Conservation (phyloP, 2,113 vertebrate species). For the Tonatia bakeri region DNA sequence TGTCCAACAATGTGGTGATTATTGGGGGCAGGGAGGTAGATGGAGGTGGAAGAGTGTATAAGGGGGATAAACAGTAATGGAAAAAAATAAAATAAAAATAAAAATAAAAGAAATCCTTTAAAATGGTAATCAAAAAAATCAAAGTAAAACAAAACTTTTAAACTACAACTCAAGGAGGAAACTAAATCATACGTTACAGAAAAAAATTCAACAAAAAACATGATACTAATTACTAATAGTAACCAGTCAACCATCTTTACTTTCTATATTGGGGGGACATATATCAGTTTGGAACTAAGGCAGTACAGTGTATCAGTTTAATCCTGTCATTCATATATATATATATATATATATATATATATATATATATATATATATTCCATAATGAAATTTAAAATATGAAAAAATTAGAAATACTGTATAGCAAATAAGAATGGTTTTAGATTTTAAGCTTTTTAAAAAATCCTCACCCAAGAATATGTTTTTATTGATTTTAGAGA, state of each 20-base stretch:
- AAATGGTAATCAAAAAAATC: not conserved
- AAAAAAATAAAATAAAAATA: too few relatives aligned
- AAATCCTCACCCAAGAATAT: too few relatives aligned
- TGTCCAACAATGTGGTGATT: too few relatives aligned
- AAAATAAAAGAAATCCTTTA: not conserved
- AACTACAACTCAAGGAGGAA: not conserved
- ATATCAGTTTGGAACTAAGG: not conserved
- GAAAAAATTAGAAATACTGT: not conserved
- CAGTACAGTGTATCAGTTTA: not conserved
- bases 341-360: not conserved
- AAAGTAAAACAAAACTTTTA: slow-evolving; percentile 12
- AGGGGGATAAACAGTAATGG: too few relatives aligned
- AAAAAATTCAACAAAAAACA: not conserved
- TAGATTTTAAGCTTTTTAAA: not conserved
- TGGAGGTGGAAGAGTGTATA: too few relatives aligned
- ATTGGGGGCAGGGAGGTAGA: too few relatives aligned
- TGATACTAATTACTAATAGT: not conserved
- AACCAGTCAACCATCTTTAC: not conserved
- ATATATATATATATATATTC: not conserved
- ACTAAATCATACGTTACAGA: slow-evolving; percentile 1
- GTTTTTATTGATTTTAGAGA: too few relatives aligned
- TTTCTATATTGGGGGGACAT: not conserved
- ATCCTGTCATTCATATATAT: not conserved
- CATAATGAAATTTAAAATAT: not conserved
- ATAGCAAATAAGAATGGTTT: not conserved